Evolutionary conservation across 2,888 invertebrate species (phyloP), one percentile per base, ranked within the genome.

Genomic region (Uloborus plumipes): DNA sequence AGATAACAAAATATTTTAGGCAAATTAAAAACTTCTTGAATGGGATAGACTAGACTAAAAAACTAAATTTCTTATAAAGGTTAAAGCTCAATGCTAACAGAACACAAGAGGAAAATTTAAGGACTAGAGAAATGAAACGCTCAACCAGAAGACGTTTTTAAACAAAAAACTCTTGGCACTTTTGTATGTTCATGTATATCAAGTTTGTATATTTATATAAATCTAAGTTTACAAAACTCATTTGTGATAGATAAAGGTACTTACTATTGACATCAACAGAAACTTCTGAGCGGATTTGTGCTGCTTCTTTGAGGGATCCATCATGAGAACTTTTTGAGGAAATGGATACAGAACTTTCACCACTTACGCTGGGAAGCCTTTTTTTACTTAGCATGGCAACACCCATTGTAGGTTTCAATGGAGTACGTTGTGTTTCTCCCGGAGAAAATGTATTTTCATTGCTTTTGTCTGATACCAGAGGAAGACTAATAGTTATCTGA

Each of bases 351-450:
- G 81, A 71, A 49, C 75, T 82, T 66, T 85, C 85, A 18, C 78
- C 74, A 75, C 84, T 81, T 31, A 85, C 74, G 62, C 84, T 85
- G 7, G 84, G 82, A 50, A 86, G 86, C 20, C 87, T 86, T 86
- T 88, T 88, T 86, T 88, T 88, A 69, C 88, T 88, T 81, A 88
- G 87, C 88, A 88, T 88, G 72, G 88, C 87, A 66, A 89, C 86
- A 73, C 89, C 89, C 88, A 88, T 88, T 18, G 88, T 87, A 47
- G 89, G 89, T 72, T 86, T 86, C n/a, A 84, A 72, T 13, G 86
- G 84, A 0, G 84, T 84, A 18, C 85, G 84, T 16, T 75, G 78
- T n/a, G 64, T 59, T 62, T 85, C 84, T 31, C 81, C 76, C 11
- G 84, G 76, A 31, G 76, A 69, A 11, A 73, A 26, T 39, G 71